Percentiles rank a stretch among this genome's conserved stretches.
Evolutionary conservation across 2,888 invertebrate species (phyloP).

Genomic region (Agrochola litura): DNA sequence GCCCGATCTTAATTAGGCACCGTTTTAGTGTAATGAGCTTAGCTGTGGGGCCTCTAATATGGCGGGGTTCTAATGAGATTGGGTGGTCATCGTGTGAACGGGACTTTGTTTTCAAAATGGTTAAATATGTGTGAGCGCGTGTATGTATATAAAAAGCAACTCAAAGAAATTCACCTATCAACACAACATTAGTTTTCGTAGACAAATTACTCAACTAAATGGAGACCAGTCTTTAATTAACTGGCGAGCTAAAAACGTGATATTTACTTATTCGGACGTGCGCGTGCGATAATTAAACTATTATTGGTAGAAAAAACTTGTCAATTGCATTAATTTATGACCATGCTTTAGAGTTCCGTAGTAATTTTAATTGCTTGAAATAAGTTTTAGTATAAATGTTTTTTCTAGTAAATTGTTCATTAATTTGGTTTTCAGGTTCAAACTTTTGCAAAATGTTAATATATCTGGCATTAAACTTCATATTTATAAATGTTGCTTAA

Average conservation of each 20-base stretch:
- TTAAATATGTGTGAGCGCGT: too few species aligned
- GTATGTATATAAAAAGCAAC: background rate
- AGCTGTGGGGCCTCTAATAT: conserved; percentile 59
- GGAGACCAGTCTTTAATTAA: conserved; percentile 13
- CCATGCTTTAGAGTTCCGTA: conserved; percentile 13
- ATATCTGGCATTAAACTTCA: background rate
- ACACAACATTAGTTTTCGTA: background rate
- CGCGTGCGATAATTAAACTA: background rate
- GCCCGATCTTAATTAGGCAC: conserved; percentile 75
- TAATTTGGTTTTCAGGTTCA: background rate
- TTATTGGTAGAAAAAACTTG: conserved; percentile 1
- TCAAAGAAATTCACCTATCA: background rate
- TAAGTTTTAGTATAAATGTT: background rate
- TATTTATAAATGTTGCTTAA: too few species aligned
- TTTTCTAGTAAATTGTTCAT: background rate
- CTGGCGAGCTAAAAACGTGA: conserved; percentile 15
- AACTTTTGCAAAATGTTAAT: background rate
- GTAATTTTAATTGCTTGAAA: background rate
- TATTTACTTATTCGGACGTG: conserved; percentile 42
- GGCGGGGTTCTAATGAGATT: conserved; percentile 5
- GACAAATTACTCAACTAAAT: conserved; percentile 28
- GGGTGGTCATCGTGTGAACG: too few species aligned
- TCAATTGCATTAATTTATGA: background rate
- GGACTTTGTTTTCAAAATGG: too few species aligned
- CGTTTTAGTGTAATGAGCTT: conserved; percentile 76